A percentile compares a stretch with the other conserved stretches of the same genome.
Evolutionary conservation across 2,113 vertebrate genomes (phyloP).

Genomic region (Montifringilla adamsi): DNA sequence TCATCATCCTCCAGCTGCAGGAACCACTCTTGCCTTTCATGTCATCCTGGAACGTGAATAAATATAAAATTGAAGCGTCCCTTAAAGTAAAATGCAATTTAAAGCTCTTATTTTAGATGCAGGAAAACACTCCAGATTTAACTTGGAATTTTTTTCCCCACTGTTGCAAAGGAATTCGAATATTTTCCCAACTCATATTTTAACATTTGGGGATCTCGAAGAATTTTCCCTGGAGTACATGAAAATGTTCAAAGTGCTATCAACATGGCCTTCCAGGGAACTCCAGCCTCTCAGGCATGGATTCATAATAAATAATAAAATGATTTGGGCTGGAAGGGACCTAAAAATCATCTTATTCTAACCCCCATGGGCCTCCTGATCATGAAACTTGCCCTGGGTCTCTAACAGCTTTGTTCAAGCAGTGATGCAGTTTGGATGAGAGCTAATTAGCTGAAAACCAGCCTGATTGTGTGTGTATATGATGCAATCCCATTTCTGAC

Average conservation of each 20-base stretch:
- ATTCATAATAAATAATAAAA: not conserved
- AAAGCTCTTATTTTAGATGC: not conserved
- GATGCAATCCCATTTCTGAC: constrained; percentile 10
- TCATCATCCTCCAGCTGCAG: not conserved
- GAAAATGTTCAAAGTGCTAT: not conserved
- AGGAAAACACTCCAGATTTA: not conserved
- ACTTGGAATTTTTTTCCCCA: not conserved
- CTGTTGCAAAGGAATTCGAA: not conserved
- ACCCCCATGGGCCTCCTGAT: not conserved
- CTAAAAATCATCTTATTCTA: not conserved
- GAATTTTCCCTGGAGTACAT: not conserved
- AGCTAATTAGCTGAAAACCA: not conserved
- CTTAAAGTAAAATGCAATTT: not conserved
- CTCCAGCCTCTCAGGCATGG: not conserved
- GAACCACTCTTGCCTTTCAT: not conserved
- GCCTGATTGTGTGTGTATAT: not conserved
- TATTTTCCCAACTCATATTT: not conserved
- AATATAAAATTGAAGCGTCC: not conserved
- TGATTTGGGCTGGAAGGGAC: not conserved
- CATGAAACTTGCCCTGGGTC: not conserved
- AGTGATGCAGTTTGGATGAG: not conserved
- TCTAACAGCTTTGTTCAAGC: not conserved
- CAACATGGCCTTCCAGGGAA: not conserved
- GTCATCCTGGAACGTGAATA: not conserved
- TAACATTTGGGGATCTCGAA: not conserved